Percentiles rank a stretch among this genome's conserved stretches.
Evolutionary conservation across 92 coral and sea anemone genomes (phyloP).

Genomic region (Epizoanthus ramosus): DNA sequence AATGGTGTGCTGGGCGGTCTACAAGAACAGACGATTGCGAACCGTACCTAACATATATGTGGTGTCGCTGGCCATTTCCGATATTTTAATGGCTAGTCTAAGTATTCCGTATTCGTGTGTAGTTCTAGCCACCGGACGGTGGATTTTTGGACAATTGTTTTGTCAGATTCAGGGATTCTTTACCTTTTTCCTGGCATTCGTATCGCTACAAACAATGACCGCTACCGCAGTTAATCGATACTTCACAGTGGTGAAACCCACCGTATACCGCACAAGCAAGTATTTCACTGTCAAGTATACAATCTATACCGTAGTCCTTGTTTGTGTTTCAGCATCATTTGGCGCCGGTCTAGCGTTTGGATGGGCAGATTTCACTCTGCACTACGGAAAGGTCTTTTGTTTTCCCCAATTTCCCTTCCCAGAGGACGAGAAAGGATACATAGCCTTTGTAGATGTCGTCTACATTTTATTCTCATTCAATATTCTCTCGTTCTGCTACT

Average conservation of each 20-base stretch:
- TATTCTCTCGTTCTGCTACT: slow-evolving; percentile 63
- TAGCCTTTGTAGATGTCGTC: slow-evolving; percentile 66
- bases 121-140: slow-evolving; percentile 66
- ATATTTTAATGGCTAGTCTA: slow-evolving; percentile 73
- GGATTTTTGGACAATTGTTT: slow-evolving; percentile 58
- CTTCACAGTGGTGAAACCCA: slow-evolving; percentile 77
- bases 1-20: slow-evolving; percentile 87
- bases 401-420: slow-evolving; percentile 61
- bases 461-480: slow-evolving; percentile 62
- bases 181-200: slow-evolving; percentile 68
- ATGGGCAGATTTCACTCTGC: slow-evolving; percentile 69
- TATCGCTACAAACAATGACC: slow-evolving; percentile 78
- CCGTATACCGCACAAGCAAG: slow-evolving; percentile 50
- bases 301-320: slow-evolving; percentile 39
- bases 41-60: slow-evolving; percentile 79
- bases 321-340: slow-evolving; percentile 60
- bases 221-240: slow-evolving; percentile 86
- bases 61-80: slow-evolving; percentile 78
- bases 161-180: slow-evolving; percentile 86
- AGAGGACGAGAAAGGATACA: slow-evolving; percentile 60
- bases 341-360: slow-evolving; percentile 76
- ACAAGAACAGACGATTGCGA: slow-evolving; percentile 72
- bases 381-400: slow-evolving; percentile 79
- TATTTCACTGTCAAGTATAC: slow-evolving; percentile 60
- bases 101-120: slow-evolving; percentile 75